Evolutionary conservation across 2,797 vertebrate genomes (phyloP).

Genomic region (Enteromius argenteus): DNA sequence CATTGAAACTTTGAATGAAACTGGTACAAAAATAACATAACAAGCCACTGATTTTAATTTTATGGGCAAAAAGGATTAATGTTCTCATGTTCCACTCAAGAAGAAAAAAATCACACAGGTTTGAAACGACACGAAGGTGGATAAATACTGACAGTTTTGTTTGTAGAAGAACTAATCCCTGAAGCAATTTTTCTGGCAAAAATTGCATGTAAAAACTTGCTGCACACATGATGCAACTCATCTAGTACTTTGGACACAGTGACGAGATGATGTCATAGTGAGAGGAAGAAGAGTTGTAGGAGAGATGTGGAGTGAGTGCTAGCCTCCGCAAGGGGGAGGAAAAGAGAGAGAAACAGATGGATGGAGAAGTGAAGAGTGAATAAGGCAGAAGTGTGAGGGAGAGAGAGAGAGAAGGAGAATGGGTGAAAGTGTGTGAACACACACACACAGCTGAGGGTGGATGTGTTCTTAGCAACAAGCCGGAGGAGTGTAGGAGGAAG

Average conservation of each 20-base stretch:
- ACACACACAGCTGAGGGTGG: constrained; percentile 13
- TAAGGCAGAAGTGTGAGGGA: constrained; percentile 26
- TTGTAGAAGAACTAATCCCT: not conserved
- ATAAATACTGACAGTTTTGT: not conserved
- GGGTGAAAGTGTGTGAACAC: constrained; percentile 28
- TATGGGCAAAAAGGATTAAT: not conserved
- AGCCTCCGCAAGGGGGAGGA: constrained; percentile 51
- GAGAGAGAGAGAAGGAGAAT: constrained; percentile 19
- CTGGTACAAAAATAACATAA: not conserved
- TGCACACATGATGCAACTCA: constrained; percentile 24
- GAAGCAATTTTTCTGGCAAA: not conserved
- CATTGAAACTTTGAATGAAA: not conserved
- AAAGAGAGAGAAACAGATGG: constrained; percentile 50
- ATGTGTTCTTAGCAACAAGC: constrained; percentile 56
- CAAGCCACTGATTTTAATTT: not conserved
- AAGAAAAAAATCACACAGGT: not conserved
- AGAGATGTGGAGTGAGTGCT: constrained; percentile 44
- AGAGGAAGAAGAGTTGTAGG: constrained; percentile 46
- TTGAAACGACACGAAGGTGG: not conserved
- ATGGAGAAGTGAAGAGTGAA: constrained; percentile 27
- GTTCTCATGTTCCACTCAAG: not conserved
- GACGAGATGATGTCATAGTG: constrained; percentile 16
- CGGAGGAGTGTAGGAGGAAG: constrained; percentile 47
- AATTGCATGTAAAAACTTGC: not conserved
- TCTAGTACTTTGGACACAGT: not conserved